Conservation (phyloP, 2,797 vertebrate species). For the Hephaestus fuliginosus region DNA sequence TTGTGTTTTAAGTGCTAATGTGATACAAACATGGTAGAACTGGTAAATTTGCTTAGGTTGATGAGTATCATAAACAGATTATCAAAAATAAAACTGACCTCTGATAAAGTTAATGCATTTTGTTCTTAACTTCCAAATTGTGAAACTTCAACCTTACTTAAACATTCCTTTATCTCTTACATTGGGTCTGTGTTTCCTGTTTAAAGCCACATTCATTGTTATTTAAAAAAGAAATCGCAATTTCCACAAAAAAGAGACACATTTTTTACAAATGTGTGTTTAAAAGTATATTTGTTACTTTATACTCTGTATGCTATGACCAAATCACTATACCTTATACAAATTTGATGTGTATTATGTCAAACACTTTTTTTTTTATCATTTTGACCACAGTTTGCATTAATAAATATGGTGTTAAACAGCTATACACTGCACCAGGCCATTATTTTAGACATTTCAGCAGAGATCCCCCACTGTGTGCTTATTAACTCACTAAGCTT, state of each 20-base stretch:
- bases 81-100: not conserved
- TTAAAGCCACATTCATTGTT: not conserved
- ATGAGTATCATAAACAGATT: not conserved
- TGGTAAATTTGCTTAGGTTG: too few species aligned
- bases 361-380: too few species aligned
- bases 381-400: not conserved
- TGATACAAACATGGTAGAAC: not conserved
- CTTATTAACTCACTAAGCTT: slow-evolving; percentile 58
- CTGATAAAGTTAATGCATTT: not conserved
- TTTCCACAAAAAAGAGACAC: not conserved
- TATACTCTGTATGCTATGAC: not conserved
- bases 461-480: slow-evolving; percentile 28
- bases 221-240: not conserved
- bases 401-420: not conserved
- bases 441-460: slow-evolving; percentile 31
- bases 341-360: not conserved
- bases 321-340: not conserved
- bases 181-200: not conserved
- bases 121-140: not conserved
- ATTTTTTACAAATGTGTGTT: too few species aligned
- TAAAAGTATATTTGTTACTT: not conserved
- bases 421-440: not conserved
- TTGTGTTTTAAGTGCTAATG: not conserved
- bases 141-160: not conserved
- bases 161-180: not conserved